Evolutionary conservation across 2,888 invertebrate genomes (phyloP).

Genomic region (Sinelater perroti): DNA sequence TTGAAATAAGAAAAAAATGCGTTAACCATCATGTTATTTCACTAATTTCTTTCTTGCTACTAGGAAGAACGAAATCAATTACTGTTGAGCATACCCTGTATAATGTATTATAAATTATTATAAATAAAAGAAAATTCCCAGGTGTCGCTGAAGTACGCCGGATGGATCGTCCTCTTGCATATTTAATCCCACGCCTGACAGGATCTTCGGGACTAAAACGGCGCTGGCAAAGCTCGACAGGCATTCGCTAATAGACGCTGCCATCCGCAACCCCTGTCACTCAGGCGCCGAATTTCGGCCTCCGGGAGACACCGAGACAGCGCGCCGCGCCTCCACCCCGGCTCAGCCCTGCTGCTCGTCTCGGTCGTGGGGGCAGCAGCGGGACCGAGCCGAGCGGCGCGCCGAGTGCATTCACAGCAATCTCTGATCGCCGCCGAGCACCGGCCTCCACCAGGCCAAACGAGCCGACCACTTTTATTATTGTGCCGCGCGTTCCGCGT

Average conservation of each 20-base stretch:
- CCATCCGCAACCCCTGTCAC: no score
- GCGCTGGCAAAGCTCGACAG: background rate
- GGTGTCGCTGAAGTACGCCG: no score
- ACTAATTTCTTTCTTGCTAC: no score
- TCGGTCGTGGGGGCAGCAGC: conserved; percentile 53
- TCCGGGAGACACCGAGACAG: no score
- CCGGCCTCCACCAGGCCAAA: conserved; percentile 36
- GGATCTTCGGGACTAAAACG: background rate
- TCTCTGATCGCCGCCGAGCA: conserved; percentile 49
- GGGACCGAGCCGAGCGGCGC: conserved; percentile 52
- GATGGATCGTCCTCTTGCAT: no score
- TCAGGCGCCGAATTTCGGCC: conserved; percentile 18
- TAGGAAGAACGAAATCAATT: no score
- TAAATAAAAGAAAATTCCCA: no score
- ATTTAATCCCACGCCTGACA: conserved; percentile 14
- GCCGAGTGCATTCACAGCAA: conserved; percentile 58
- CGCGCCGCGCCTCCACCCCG: conserved; percentile 43
- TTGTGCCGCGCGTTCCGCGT: conserved; percentile 44
- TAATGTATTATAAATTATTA: no score
- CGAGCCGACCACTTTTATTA: conserved; percentile 45
- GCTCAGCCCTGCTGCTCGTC: conserved; percentile 39
- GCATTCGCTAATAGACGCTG: no score
- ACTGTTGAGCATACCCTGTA: no score
- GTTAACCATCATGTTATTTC: no score
- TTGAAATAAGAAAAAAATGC: no score